Base-by-base conservation (phyloP, 2,797 vertebrate genomes). In the Sebastes alutus region DNA sequence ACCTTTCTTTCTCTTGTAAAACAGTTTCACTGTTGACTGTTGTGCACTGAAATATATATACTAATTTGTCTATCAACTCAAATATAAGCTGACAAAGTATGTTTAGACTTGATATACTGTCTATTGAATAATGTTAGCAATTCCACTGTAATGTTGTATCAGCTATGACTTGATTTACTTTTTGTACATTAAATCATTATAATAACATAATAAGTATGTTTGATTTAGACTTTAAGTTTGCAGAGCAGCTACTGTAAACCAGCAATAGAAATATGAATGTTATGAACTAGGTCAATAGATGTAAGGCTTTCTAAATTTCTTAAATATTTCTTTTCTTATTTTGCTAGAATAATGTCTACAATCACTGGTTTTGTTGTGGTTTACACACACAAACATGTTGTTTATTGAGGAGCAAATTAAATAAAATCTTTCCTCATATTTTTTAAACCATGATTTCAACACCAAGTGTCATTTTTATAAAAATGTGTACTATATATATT, bases 91-190 rank as follows among this genome's bases (percentile, higher is more conserved):
- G 94, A 96, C 95, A 92, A 93, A 92, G 93, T 94, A 93, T 88
- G 91, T 95, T 96, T 94, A 96, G 96, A 96, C 94, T 96, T 94
- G 93, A 94, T 96, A 95, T 95, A 92, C 90, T 83, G 94, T 96
- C 96, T 95, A 93, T 94, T 93, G 95, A 96, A 95, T 93, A 96
- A 96, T 94, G 94, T 96, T 97, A 97, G 97, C 94, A 96, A 95
- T 96, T 96, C 93, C 95, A 96, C 95, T 95, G 97, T 98, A 97
- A 97, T 93, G 97, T 97, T 97, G 97, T 97, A 98, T 97, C 97
- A 97, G 97, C 97, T 97, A 93, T 95, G 93, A 97, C 96, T 89
- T 95, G 89, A 95, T 95, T 93, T 95, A 85, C 72, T 94, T 93
- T 96, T 96, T 95, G 94, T 95, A 96, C 94, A 96, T 94, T 92